phyloP scores from a whole-genome alignment of 2,888 invertebrate species.

The Actias luna region DNA sequence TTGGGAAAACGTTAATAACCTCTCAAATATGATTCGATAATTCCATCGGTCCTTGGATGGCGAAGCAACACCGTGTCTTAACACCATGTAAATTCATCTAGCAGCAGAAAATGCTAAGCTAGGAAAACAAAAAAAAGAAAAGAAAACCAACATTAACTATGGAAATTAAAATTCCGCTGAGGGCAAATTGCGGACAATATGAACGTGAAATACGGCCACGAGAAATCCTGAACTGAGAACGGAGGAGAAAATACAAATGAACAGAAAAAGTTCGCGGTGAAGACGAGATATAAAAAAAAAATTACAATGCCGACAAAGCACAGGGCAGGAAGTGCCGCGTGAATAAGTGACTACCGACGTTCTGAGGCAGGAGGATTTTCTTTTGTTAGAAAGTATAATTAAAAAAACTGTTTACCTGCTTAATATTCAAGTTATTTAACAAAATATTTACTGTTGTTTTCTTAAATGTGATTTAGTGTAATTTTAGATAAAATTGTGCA shows the following conservation, averaged over 20 bases:
- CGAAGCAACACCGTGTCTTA: too few relatives aligned
- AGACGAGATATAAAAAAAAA: slow-evolving; percentile 49
- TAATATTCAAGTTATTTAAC: slow-evolving; percentile 18
- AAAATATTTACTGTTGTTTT: not conserved
- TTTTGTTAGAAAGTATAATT: slow-evolving; percentile 40
- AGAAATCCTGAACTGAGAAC: slow-evolving; percentile 65
- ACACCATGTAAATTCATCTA: too few relatives aligned
- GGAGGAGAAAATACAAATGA: slow-evolving; percentile 69
- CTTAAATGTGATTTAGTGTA: not conserved
- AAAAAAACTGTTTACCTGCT: slow-evolving; percentile 31
- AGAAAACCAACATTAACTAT: slow-evolving; percentile 1
- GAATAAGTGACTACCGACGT: slow-evolving; percentile 67
- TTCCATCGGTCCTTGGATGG: too few relatives aligned
- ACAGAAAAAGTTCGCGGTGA: slow-evolving; percentile 67
- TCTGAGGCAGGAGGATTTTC: slow-evolving; percentile 25
- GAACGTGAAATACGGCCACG: slow-evolving; percentile 80
- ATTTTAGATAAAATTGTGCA: not conserved
- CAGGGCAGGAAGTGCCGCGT: slow-evolving; percentile 73
- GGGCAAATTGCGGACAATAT: slow-evolving; percentile 55
- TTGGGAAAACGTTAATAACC: too few relatives aligned
- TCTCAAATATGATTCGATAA: too few relatives aligned
- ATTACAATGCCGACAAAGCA: slow-evolving; percentile 60
- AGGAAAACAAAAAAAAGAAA: not conserved
- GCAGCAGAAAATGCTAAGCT: too few relatives aligned
- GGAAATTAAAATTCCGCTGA: not conserved